Evolutionary conservation across 2,888 invertebrate species (phyloP), one percentile per base, ranked within the genome.

Genomic region (Drosophila dives): DNA sequence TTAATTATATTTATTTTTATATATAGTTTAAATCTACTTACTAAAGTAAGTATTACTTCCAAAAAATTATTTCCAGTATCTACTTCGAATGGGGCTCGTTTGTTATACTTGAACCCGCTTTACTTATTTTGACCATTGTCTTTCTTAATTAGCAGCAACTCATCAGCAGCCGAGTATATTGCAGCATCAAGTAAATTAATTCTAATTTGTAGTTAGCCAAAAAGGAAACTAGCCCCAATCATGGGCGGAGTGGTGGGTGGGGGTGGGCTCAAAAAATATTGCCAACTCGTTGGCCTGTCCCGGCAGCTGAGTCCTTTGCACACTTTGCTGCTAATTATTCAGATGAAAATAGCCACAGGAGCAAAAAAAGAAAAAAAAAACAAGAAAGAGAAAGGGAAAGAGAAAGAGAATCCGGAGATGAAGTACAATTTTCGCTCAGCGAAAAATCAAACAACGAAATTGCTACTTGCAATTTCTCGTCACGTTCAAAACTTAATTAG

Each of bases 401-500:
- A 2, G 17, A 34, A 10, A 8, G 11, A 23, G 29, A 54, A 5
- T 4, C 8, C 4, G 29, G n/a, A 29, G 32, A 10, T n/a, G 36
- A 36, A 45, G 33, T 33, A 54, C 55, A 68, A 62, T 70, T 74
- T 81, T 72, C 69, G 67, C 72, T 70, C 64, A 73, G 80, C 73
- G 88, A 79, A 85, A 85, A 85, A 89, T 85, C 85, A 85, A 85
- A 85, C 85, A 90, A 77, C 86, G 90, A 90, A 89, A 86, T 86
- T 79, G 87, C 90, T 81, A 89, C 84, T 86, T 89, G 84, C 87
- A 72, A 89, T 86, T 86, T 86, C 86, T 83, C 81, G 86, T 90
- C 86, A 86, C 90, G 86, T 86, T 83, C 89, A 75, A 86, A 89
- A 83, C 90, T 89, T 86, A 86, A 86, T 86, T 86, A 86, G 90